A percentile compares a stretch with the other conserved stretches of the same genome.
Evolutionary conservation across 2,797 vertebrate species (phyloP).

Genomic region (Kryptolebias ocellatus): DNA sequence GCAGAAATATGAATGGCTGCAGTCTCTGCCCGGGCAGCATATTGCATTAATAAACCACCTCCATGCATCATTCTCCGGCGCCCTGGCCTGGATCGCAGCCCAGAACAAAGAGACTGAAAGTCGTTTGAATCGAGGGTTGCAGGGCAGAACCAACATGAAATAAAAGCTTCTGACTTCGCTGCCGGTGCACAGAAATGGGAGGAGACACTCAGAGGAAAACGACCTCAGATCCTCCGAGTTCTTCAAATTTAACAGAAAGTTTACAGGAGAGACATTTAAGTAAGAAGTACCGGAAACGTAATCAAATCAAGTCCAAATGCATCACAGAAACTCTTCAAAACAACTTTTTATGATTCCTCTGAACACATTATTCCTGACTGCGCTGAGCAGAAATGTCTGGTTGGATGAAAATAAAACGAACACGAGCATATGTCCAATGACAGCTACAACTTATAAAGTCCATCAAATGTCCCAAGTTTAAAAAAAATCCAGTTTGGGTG

Average conservation of each 20-base stretch:
- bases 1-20: slow-evolving; percentile 60
- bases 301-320: slow-evolving; percentile 1
- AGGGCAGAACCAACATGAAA: slow-evolving; percentile 65
- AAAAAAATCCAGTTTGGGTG: not conserved
- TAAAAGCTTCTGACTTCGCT: slow-evolving; percentile 49
- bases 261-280: not conserved
- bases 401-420: slow-evolving; percentile 1
- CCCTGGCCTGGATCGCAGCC: slow-evolving; percentile 67
- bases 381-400: not conserved
- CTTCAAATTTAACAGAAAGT: not conserved
- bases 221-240: not conserved
- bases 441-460: not conserved
- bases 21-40: slow-evolving; percentile 50
- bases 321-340: not conserved
- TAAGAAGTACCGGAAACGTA: not conserved
- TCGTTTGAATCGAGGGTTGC: slow-evolving; percentile 66
- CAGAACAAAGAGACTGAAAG: slow-evolving; percentile 77
- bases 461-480: not conserved
- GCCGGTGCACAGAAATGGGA: slow-evolving; percentile 53
- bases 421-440: not conserved
- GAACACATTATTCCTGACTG: not conserved
- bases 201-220: slow-evolving; percentile 8
- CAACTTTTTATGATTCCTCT: not conserved
- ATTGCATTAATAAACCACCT: slow-evolving; percentile 70
- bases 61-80: slow-evolving; percentile 61